phyloP scores from a whole-genome alignment of 2,113 vertebrate genomes.

The Gnathonemus echidnorhynchus region DNA sequence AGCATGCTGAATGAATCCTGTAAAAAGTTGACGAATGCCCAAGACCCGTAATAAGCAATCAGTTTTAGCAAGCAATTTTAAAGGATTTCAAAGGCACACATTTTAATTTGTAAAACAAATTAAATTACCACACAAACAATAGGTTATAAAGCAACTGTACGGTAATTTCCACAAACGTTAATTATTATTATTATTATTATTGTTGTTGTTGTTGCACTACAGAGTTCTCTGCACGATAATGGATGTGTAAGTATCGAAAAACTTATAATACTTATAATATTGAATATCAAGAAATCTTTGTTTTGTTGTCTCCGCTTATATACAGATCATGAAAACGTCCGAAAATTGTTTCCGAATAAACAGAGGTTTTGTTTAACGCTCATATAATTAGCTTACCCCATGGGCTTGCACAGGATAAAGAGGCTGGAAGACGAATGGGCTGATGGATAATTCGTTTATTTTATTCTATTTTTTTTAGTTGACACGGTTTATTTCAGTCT shows the following conservation, averaged over 20 bases:
- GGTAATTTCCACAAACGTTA: background rate
- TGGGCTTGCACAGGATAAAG: background rate
- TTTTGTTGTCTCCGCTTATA: background rate
- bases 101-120: constrained; percentile 3
- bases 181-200: background rate
- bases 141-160: background rate
- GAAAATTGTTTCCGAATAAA: background rate
- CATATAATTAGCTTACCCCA: background rate
- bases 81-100: background rate
- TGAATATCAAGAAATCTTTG: background rate
- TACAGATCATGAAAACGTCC: background rate
- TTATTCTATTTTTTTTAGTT: background rate
- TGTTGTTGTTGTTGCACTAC: background rate
- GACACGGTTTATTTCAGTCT: background rate
- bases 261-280: background rate
- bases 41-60: background rate
- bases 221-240: background rate
- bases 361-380: background rate
- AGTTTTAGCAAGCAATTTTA: background rate
- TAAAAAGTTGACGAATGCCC: background rate
- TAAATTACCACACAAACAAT: background rate
- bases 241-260: background rate
- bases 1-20: background rate
- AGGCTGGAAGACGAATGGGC: background rate
- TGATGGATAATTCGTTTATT: background rate